Evolutionary conservation across 1,140 invertebrate species (phyloP).

Genomic region (Leguminivora glycinivorella): DNA sequence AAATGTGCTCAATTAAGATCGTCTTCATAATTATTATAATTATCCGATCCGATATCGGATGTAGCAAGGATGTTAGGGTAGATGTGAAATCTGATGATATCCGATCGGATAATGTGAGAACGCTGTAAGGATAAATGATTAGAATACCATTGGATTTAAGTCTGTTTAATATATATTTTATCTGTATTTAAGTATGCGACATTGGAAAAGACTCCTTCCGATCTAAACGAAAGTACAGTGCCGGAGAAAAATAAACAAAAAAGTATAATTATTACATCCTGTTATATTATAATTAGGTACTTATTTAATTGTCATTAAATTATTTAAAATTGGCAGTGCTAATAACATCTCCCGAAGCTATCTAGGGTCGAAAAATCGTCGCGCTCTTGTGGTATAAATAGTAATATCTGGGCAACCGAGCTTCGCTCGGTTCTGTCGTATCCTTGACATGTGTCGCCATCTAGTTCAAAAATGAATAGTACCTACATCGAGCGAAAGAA

Average conservation of each 20-base stretch:
- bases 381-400: neutral
- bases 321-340: neutral
- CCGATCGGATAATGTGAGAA: too few relatives aligned
- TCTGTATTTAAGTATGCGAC: neutral
- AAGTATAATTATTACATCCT: neutral
- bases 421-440: too few relatives aligned
- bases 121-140: neutral
- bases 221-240: conserved; percentile 1
- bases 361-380: neutral
- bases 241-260: neutral
- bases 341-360: neutral
- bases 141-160: neutral
- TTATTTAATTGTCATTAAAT: neutral
- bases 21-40: too few relatives aligned
- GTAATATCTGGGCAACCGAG: too few relatives aligned
- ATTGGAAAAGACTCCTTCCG: neutral
- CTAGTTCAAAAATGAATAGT: too few relatives aligned
- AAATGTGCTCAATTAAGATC: too few relatives aligned
- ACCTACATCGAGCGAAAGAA: too few relatives aligned
- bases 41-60: too few relatives aligned
- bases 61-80: too few relatives aligned
- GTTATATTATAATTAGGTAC: neutral
- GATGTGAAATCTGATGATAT: too few relatives aligned
- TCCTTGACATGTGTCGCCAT: too few relatives aligned
- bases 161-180: conserved; percentile 7